These are phyloP conservation scores for Asobara japonica DNA, from an alignment of 1,140 invertebrate species.

Conservation along the genomic window DNA sequence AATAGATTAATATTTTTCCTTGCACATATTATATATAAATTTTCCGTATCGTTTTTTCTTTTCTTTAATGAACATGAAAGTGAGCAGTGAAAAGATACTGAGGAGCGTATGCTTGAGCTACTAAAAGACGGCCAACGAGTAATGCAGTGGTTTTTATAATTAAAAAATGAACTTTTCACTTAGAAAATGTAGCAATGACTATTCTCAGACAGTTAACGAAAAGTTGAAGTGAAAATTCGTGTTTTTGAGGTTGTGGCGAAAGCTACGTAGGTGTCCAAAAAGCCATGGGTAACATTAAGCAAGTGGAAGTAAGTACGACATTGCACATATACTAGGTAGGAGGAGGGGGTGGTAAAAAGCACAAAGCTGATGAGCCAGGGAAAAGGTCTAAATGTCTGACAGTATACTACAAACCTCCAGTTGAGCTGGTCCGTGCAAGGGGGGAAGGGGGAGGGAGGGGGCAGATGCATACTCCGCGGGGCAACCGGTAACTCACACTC, in stretches of 20 bases:
- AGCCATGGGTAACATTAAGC: conserved; percentile 5
- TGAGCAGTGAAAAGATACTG: not conserved
- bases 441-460: not conserved
- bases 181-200: conserved; percentile 35
- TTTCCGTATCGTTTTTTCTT: not conserved
- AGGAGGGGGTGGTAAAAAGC: conserved; percentile 40
- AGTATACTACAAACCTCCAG: not conserved
- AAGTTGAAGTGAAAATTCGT: conserved; percentile 67
- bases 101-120: not conserved
- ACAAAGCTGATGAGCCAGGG: conserved; percentile 65
- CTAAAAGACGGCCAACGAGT: conserved; percentile 19
- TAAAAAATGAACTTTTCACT: conserved; percentile 63
- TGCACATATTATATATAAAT: not conserved
- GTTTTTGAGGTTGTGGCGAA: conserved; percentile 61
- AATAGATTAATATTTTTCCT: conserved; percentile 18
- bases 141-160: conserved; percentile 52
- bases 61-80: not conserved
- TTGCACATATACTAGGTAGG: not conserved
- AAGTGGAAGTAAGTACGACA: conserved; percentile 11
- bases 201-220: conserved; percentile 52
- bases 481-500: conserved; percentile 54
- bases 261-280: conserved; percentile 46
- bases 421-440: no score
- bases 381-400: conserved; percentile 62
- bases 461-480: conserved; percentile 36